Percentiles rank a stretch among this genome's conserved stretches.
Evolutionary conservation across 2,797 vertebrate genomes (phyloP).

Genomic region (Oreochromis mossambicus): DNA sequence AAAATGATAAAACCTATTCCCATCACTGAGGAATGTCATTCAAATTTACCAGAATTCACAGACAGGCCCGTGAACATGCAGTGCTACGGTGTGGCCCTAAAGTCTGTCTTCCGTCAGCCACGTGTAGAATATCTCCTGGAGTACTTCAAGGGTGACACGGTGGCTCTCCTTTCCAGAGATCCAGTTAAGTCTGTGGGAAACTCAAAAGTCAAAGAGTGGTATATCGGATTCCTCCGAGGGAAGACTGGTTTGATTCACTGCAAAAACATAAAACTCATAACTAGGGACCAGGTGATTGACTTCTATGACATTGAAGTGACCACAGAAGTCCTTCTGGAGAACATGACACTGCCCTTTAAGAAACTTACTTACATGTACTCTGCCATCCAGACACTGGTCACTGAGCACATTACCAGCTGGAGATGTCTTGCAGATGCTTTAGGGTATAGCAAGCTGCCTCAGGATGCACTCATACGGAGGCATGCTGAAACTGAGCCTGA

Average conservation of each 20-base stretch:
- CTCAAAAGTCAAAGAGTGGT: constrained; percentile 93
- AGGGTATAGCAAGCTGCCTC: constrained; percentile 79
- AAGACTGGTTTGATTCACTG: constrained; percentile 90
- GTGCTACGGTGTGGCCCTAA: constrained; percentile 87
- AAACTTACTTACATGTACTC: constrained; percentile 97
- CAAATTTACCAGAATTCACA: constrained; percentile 82
- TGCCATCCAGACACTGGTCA: constrained; percentile 86
- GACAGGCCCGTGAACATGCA: constrained; percentile 78
- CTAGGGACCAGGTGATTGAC: constrained; percentile 88
- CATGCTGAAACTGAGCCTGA: constrained; percentile 83
- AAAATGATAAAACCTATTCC: constrained; percentile 67
- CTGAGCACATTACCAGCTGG: constrained; percentile 87
- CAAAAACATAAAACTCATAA: constrained; percentile 91
- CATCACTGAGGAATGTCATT: constrained; percentile 70
- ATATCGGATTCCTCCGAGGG: constrained; percentile 86
- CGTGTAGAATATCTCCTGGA: constrained; percentile 92
- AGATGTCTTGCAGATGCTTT: constrained; percentile 84
- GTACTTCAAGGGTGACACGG: constrained; percentile 95
- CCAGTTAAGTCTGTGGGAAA: constrained; percentile 89
- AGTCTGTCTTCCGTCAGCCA: constrained; percentile 89
- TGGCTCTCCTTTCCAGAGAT: constrained; percentile 87
- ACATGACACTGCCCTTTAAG: constrained; percentile 88
- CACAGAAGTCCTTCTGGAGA: constrained; percentile 83
- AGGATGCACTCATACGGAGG: constrained; percentile 76
- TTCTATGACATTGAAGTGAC: constrained; percentile 77